phyloP scores from a whole-genome alignment of 1,140 invertebrate genomes.

The Metaphire vulgaris region DNA sequence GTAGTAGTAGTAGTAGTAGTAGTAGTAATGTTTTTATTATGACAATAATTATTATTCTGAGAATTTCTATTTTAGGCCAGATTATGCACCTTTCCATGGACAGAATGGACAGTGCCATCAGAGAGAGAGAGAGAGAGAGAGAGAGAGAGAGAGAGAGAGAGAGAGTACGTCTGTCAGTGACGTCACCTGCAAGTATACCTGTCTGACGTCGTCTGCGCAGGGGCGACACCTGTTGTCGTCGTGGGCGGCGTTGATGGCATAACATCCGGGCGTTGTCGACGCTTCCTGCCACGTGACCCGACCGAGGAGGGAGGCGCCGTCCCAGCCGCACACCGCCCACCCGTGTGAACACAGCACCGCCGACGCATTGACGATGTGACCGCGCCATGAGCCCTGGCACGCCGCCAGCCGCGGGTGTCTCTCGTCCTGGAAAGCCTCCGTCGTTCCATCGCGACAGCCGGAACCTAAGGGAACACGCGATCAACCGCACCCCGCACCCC shows the following conservation, averaged over 20 bases:
- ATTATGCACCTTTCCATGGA: not conserved
- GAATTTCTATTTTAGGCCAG: not conserved
- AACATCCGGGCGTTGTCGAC: slow-evolving; percentile 40
- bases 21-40: not conserved
- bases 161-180: not conserved
- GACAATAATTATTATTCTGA: not conserved
- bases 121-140: too few species aligned
- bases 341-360: slow-evolving; percentile 39
- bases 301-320: slow-evolving; percentile 34
- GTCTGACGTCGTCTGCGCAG: slow-evolving; percentile 30
- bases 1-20: too few species aligned
- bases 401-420: slow-evolving; percentile 29
- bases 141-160: too few species aligned
- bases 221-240: slow-evolving; percentile 44
- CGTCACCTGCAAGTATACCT: not conserved
- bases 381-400: slow-evolving; percentile 42
- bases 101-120: not conserved
- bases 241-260: slow-evolving; percentile 46
- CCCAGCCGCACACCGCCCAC: slow-evolving; percentile 45
- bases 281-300: slow-evolving; percentile 44
- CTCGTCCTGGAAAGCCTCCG: slow-evolving; percentile 25
- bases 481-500: too few species aligned
- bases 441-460: slow-evolving; percentile 23
- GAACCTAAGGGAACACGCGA: slow-evolving; percentile 1
- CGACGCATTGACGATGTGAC: slow-evolving; percentile 41